Percentiles rank a stretch among this genome's conserved stretches.
Evolutionary conservation across 2,113 vertebrate species (phyloP).

Genomic region (Colaptes auratus): DNA sequence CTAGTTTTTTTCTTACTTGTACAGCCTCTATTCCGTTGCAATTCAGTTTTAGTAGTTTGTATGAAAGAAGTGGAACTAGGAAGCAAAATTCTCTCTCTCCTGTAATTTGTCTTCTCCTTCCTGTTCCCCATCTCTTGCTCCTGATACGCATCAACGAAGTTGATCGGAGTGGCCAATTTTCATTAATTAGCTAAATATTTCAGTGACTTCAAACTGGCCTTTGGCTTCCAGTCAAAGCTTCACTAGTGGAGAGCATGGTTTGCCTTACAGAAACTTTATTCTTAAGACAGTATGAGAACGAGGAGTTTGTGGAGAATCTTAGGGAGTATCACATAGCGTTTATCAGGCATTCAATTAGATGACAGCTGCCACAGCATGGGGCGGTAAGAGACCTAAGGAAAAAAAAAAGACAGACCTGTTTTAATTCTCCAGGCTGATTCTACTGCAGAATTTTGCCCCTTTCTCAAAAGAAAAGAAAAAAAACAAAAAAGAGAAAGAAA

Average conservation of each 20-base stretch:
- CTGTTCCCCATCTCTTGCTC: conserved; percentile 52
- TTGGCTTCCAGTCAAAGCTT: conserved; percentile 72
- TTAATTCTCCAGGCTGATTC: conserved; percentile 29
- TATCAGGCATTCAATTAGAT: conserved; percentile 53
- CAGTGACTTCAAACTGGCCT: conserved; percentile 62
- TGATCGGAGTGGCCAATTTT: conserved; percentile 54
- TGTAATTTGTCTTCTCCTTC: conserved; percentile 72
- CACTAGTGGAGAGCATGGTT: conserved; percentile 67
- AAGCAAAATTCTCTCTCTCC: conserved; percentile 78
- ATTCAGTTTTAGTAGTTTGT: conserved; percentile 83
- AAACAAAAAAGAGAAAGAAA: too few species aligned
- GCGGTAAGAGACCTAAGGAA: conserved; percentile 43
- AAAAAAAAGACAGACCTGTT: background rate
- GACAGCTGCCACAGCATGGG: conserved; percentile 15
- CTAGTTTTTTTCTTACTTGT: conserved; percentile 82
- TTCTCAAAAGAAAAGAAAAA: conserved; percentile 45
- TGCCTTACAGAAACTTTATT: conserved; percentile 72
- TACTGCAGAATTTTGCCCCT: conserved; percentile 32
- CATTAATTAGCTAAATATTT: conserved; percentile 47
- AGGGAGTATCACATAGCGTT: conserved; percentile 52
- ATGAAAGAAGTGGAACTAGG: conserved; percentile 83
- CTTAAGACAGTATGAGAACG: conserved; percentile 46
- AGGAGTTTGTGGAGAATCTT: conserved; percentile 62
- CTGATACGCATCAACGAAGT: conserved; percentile 63
- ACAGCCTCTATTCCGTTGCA: conserved; percentile 82